These are phyloP conservation scores for Salpingus planirostris DNA, from an alignment of 2,888 invertebrate species.

Conservation along the genomic window DNA sequence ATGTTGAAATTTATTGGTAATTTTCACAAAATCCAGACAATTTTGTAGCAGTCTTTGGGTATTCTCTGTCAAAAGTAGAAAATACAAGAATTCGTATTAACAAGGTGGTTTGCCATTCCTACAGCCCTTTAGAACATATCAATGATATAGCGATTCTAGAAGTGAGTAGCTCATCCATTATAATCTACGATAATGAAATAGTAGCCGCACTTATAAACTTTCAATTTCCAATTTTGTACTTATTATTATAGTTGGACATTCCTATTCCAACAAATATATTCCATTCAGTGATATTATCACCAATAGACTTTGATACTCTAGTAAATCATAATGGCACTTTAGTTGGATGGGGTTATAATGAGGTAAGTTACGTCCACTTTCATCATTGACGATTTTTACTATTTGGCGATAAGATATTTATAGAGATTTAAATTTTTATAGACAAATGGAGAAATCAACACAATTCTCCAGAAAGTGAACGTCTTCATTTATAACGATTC, in stretches of 20 bases:
- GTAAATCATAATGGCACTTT: not conserved
- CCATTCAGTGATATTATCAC: not conserved
- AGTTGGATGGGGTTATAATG: not conserved
- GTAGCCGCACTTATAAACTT: too few species aligned
- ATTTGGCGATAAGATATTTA: not conserved
- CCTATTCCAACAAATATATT: not conserved
- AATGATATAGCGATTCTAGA: too few species aligned
- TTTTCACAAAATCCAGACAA: too few species aligned
- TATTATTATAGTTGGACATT: not conserved
- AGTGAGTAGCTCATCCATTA: too few species aligned
- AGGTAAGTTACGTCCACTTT: not conserved
- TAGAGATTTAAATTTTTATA: not conserved
- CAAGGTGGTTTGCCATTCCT: too few species aligned
- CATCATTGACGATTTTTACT: too few species aligned
- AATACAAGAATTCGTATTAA: too few species aligned
- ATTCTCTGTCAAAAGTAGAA: too few species aligned
- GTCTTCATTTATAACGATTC: slow-evolving; percentile 7
- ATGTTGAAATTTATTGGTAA: too few species aligned
- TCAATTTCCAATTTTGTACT: not conserved
- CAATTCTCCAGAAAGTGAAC: slow-evolving; percentile 3
- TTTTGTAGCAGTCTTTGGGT: too few species aligned
- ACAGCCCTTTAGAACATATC: too few species aligned
- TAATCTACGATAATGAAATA: too few species aligned
- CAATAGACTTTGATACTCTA: not conserved
- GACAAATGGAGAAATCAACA: slow-evolving; percentile 1